These are phyloP conservation scores for Caenorhabditis macrosperma DNA, from an alignment of 2,888 invertebrate species.

Conservation along the genomic window DNA sequence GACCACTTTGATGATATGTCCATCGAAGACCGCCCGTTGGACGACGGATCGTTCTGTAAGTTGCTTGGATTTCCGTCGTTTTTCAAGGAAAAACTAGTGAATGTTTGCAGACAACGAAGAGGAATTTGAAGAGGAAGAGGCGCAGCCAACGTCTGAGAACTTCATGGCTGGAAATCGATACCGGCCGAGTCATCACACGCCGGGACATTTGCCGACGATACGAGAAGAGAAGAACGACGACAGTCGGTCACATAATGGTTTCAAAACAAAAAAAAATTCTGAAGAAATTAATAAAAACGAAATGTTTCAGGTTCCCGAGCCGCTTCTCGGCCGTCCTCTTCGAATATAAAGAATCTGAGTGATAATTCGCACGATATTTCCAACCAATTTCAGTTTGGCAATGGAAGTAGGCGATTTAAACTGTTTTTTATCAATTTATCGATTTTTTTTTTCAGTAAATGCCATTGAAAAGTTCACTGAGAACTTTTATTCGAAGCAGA, in stretches of 20 bases:
- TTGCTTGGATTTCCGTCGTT: too few species aligned
- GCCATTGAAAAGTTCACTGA: constrained; percentile 30
- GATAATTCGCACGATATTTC: constrained; percentile 28
- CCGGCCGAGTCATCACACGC: constrained; percentile 18
- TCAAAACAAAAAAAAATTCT: neutral
- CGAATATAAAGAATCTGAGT: neutral
- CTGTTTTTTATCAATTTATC: neutral
- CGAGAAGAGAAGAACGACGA: constrained; percentile 31
- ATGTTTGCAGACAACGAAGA: constrained; percentile 8
- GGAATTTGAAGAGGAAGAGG: constrained; percentile 3
- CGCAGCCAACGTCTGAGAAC: constrained; percentile 16
- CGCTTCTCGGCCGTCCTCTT: constrained; percentile 2
- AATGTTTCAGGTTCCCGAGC: constrained; percentile 16
- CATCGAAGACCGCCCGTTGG: constrained; percentile 16
- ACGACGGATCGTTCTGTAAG: constrained; percentile 34
- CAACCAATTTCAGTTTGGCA: constrained; percentile 12
- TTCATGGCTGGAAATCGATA: constrained; percentile 7
- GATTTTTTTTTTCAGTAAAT: constrained; percentile 8
- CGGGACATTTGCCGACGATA: constrained; percentile 20
- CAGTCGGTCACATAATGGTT: constrained; percentile 2
- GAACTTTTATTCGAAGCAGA: constrained; percentile 25
- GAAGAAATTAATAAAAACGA: neutral
- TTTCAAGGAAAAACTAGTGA: too few species aligned
- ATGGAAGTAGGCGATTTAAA: neutral
- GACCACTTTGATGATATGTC: constrained; percentile 14